These are phyloP conservation scores for Eidolon dupreanum DNA, from an alignment of 2,797 vertebrate genomes.

Conservation along the genomic window DNA sequence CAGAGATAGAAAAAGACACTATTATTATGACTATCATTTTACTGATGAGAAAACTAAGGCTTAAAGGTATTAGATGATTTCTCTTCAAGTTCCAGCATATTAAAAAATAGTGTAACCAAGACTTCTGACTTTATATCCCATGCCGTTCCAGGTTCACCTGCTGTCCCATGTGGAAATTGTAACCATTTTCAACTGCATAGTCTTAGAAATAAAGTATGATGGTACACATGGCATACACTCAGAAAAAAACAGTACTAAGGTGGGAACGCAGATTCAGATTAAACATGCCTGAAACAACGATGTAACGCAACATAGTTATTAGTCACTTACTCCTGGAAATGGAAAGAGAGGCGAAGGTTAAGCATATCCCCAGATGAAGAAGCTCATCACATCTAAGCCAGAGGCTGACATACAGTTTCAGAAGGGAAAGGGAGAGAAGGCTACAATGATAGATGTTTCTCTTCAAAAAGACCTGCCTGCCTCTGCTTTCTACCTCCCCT, in stretches of 20 bases:
- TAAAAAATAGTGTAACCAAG: not conserved
- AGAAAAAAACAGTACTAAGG: not conserved
- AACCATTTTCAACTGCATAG: not conserved
- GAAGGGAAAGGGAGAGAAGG: not conserved
- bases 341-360: not conserved
- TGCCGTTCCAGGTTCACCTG: not conserved
- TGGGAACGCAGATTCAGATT: not conserved
- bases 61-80: not conserved
- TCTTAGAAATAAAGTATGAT: not conserved
- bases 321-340: not conserved
- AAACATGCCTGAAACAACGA: not conserved
- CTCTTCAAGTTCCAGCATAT: not conserved
- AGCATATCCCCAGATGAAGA: not conserved
- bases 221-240: not conserved
- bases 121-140: not conserved
- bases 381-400: not conserved
- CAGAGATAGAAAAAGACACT: not conserved
- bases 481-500: not conserved
- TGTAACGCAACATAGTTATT: not conserved
- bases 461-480: not conserved
- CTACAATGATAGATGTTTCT: not conserved
- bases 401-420: not conserved
- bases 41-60: not conserved
- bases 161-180: not conserved
- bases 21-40: not conserved